phyloP scores from a whole-genome alignment of 1,140 invertebrate genomes.

The Colletes gigas region DNA sequence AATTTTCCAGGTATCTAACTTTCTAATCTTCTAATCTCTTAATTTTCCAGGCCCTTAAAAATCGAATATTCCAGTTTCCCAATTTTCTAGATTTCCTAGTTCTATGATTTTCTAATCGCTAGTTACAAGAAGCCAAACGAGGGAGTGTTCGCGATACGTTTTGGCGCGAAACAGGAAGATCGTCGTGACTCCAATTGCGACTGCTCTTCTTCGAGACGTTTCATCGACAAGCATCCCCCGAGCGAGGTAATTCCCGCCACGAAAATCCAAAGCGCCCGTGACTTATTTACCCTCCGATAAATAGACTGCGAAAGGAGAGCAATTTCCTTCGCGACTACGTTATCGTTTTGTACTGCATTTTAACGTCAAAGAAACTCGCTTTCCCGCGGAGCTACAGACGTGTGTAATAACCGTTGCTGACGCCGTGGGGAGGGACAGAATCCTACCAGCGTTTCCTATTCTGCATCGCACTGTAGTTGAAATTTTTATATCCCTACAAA shows the following conservation, averaged over 20 bases:
- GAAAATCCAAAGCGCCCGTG: neutral
- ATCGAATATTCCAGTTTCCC: no score
- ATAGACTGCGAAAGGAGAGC: neutral
- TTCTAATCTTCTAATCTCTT: no score
- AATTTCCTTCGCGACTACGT: neutral
- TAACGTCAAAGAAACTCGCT: neutral
- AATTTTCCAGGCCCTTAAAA: no score
- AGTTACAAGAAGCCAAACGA: no score
- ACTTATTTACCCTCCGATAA: neutral
- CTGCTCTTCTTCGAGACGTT: constrained; percentile 6
- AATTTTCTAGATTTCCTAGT: no score
- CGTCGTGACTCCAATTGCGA: constrained; percentile 1
- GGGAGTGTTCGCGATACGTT: no score
- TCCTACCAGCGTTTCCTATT: no score
- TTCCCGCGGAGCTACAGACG: neutral
- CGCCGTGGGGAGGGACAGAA: neutral
- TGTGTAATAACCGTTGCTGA: constrained; percentile 9
- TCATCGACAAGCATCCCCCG: neutral
- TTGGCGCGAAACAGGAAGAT: neutral
- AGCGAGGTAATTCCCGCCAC: neutral
- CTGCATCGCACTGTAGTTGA: no score
- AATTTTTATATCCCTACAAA: no score
- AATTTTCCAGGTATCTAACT: no score
- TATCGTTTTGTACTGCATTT: neutral
- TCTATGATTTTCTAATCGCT: no score